Base-by-base conservation (phyloP, 2,797 vertebrate genomes). In the Danio jaintianensis region DNA sequence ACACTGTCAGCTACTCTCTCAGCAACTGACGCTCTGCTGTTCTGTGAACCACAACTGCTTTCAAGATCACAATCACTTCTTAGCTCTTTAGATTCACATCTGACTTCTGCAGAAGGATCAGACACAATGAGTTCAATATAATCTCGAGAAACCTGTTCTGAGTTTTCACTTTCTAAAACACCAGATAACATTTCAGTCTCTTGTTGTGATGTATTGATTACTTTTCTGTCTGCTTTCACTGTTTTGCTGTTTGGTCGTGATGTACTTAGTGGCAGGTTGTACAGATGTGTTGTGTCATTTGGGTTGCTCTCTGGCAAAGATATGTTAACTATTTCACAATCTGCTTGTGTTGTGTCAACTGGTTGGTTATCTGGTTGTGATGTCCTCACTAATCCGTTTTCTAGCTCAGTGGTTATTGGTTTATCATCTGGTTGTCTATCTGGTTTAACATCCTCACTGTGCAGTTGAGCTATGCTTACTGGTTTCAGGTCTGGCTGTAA, bases 1-100 rank as follows among this genome's bases (percentile, higher is more conserved):
- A 7, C 12, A 4, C 18, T 38, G 15, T 18, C 5, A 6, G 48
- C 48, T 50, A 68, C n/a, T 55, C 53, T 12, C 12, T 81, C 64
- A 63, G 62, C 3, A 5, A 38, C 50, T 22, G 36, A 47, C 22
- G 22, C 15, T 43, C 15, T 38, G 12, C 10, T 61, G 22, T 74
- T 72, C 12, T 63, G 61, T 10, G 20, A 16, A 64, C 58, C 16
- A 80, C 47, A 59, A 67, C 4, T 11, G 36, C 62, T 66, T 48
- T 47, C 55, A 42, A 22, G 9, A 10, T n/a, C 58, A 72, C 36
- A 36, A 13, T 75, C 55, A 15, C 2, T 43, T 52, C 38, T 78
- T 43, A 76, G 18, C 9, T 63, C 36, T 6, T 55, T 66, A 47
- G n/a, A 67, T 52, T 64, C 75, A 72, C 20, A 48, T 48, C 61